These are phyloP conservation scores for Patella pellucida DNA, from an alignment of 2,888 invertebrate genomes.

Conservation along the genomic window DNA sequence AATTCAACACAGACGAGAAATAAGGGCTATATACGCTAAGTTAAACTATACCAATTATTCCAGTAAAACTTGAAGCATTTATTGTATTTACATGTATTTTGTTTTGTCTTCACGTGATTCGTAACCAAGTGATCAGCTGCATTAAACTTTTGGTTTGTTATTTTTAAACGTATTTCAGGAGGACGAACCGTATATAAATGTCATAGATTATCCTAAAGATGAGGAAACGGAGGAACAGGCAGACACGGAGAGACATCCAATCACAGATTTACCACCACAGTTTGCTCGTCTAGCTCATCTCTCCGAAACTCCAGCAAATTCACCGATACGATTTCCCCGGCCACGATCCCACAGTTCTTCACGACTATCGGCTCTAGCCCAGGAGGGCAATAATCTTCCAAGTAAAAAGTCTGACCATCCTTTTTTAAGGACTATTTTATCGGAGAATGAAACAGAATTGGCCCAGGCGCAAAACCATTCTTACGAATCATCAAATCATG, in stretches of 20 bases:
- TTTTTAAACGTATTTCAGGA: background rate
- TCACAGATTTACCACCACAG: background rate
- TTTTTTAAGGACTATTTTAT: background rate
- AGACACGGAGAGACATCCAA: background rate
- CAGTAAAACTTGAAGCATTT: too few relatives aligned
- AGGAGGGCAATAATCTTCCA: background rate
- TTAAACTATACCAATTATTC: too few relatives aligned
- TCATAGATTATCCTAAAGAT: background rate
- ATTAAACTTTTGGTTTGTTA: too few relatives aligned
- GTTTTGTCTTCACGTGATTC: too few relatives aligned
- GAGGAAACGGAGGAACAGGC: background rate
- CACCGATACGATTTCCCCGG: background rate
- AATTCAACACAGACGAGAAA: too few relatives aligned
- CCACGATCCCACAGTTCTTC: background rate
- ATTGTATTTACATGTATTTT: too few relatives aligned
- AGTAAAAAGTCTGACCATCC: background rate
- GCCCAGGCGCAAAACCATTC: background rate
- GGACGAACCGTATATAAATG: conserved; percentile 1
- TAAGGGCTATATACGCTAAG: too few relatives aligned
- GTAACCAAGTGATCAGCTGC: too few relatives aligned
- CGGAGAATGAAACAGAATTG: background rate
- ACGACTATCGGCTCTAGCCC: background rate
- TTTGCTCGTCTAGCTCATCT: background rate
- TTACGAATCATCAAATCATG: background rate
- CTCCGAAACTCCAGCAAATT: background rate